phyloP scores from a whole-genome alignment of 2,888 invertebrate species.

The Agelastica alni region DNA sequence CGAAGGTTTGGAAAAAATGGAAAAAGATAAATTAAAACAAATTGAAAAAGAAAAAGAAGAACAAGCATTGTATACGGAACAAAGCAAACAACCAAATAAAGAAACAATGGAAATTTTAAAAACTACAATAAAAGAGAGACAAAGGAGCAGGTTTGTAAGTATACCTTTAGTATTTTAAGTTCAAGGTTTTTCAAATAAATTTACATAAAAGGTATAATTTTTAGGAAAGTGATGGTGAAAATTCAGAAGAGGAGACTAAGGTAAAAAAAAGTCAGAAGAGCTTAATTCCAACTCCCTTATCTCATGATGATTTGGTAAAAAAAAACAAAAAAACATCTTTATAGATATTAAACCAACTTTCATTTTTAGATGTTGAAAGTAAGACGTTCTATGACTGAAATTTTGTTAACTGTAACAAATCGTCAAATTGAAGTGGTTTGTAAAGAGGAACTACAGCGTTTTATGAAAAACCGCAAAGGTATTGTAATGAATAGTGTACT shows the following conservation, averaged over 20 bases:
- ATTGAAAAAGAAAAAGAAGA: constrained; percentile 74
- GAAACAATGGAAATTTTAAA: constrained; percentile 58
- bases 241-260: constrained; percentile 59
- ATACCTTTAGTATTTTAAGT: constrained; percentile 1
- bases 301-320: constrained; percentile 65
- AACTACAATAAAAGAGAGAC: constrained; percentile 54
- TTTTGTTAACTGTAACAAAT: constrained; percentile 91
- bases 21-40: constrained; percentile 87
- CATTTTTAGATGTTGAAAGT: constrained; percentile 82
- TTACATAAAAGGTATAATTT: no score
- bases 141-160: constrained; percentile 67
- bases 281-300: constrained; percentile 42
- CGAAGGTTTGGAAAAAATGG: constrained; percentile 93
- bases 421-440: constrained; percentile 84
- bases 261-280: constrained; percentile 48
- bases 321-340: no score
- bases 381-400: constrained; percentile 86
- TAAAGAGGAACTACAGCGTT: constrained; percentile 82
- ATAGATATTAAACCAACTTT: no score
- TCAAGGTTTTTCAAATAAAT: no score
- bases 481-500: constrained; percentile 57
- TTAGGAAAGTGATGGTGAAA: constrained; percentile 55
- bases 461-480: constrained; percentile 74
- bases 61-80: constrained; percentile 63
- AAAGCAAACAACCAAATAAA: constrained; percentile 61